These are phyloP conservation scores for Bhutanitis thaidina DNA, from an alignment of 2,888 invertebrate species.

Conservation along the genomic window DNA sequence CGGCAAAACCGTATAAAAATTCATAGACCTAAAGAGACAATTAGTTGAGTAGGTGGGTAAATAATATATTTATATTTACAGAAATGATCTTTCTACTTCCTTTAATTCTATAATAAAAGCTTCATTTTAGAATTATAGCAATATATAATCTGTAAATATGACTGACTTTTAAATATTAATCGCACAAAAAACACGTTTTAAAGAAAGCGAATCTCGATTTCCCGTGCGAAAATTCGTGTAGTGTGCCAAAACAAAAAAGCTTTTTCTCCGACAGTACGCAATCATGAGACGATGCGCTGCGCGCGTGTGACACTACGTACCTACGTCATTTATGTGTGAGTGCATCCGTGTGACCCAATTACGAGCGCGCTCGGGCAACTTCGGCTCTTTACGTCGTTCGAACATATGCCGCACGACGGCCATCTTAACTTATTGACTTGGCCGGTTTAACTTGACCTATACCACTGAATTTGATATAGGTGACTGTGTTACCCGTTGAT, in stretches of 20 bases:
- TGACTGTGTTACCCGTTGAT: slow-evolving; percentile 24
- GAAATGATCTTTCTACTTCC: too few relatives aligned
- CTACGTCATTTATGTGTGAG: slow-evolving; percentile 46
- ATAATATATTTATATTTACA: too few relatives aligned
- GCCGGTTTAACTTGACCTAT: slow-evolving; percentile 50
- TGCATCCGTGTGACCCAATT: slow-evolving; percentile 75
- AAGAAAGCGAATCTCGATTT: slow-evolving; percentile 27
- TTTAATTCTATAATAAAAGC: too few relatives aligned
- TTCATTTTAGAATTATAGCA: too few relatives aligned
- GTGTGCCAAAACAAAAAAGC: slow-evolving; percentile 56
- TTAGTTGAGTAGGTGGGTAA: too few relatives aligned
- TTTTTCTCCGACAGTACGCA: slow-evolving; percentile 42
- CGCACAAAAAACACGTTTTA: slow-evolving; percentile 15
- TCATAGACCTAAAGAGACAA: too few relatives aligned
- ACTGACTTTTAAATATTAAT: neutral
- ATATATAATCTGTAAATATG: too few relatives aligned
- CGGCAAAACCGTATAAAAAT: too few relatives aligned
- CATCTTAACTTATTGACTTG: slow-evolving; percentile 53
- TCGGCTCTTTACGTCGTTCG: slow-evolving; percentile 62
- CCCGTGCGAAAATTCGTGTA: slow-evolving; percentile 46
- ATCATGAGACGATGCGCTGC: slow-evolving; percentile 42
- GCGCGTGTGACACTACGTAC: slow-evolving; percentile 34
- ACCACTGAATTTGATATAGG: slow-evolving; percentile 24
- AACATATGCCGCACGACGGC: slow-evolving; percentile 58
- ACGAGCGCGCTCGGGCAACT: slow-evolving; percentile 61